phyloP scores from a whole-genome alignment of 1,140 invertebrate genomes.

The Ylistrum balloti region DNA sequence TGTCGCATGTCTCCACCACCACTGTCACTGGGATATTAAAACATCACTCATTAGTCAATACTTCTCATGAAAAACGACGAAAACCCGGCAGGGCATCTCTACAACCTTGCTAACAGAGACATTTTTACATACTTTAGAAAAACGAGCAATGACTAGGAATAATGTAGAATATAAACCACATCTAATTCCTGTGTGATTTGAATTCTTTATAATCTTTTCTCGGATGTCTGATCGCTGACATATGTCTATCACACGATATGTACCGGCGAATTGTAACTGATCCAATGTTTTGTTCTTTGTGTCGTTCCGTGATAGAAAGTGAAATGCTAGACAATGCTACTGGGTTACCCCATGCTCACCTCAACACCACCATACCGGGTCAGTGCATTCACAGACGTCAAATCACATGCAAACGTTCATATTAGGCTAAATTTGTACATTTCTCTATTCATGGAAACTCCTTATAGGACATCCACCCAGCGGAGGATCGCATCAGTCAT shows the following conservation, averaged over 20 bases:
- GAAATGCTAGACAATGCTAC: conserved; percentile 23
- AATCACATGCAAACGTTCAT: conserved; percentile 26
- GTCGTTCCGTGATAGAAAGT: neutral
- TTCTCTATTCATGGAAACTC: neutral
- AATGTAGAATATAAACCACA: neutral
- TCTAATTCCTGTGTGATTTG: neutral
- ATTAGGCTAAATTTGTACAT: conserved; percentile 39
- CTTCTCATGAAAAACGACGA: neutral
- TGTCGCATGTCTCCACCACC: neutral
- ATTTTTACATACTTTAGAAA: too few species aligned
- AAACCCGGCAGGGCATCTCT: neutral
- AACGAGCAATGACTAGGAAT: too few species aligned
- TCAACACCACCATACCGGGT: neutral
- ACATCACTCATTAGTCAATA: neutral
- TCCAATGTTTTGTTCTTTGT: neutral
- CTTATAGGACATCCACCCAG: neutral
- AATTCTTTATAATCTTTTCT: too few species aligned
- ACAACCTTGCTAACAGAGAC: too few species aligned
- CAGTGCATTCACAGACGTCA: conserved; percentile 21
- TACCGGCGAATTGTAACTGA: neutral
- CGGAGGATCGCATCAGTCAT: neutral
- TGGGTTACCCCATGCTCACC: neutral
- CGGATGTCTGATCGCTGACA: neutral
- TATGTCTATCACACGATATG: conserved; percentile 3
- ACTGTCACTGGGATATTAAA: conserved; percentile 7